These are phyloP conservation scores for Zootermopsis nevadensis DNA, from an alignment of 2,888 invertebrate species.

Conservation along the genomic window DNA sequence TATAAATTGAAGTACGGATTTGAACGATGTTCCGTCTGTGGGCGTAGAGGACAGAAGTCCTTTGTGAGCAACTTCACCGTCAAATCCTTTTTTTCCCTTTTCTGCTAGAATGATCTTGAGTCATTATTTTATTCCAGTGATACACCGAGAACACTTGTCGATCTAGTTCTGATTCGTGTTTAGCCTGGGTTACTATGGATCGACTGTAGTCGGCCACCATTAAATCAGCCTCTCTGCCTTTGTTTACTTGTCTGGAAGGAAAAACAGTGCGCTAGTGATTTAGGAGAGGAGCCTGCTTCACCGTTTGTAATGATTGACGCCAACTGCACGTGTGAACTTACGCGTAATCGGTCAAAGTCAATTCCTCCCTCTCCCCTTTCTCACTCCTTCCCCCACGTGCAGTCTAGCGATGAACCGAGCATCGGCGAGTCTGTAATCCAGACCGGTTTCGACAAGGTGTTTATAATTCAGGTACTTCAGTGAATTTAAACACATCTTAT, in stretches of 20 bases:
- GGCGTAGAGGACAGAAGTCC: background rate
- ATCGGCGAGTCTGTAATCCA: background rate
- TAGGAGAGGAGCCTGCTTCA: background rate
- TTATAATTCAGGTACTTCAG: no score
- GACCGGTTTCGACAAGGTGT: background rate
- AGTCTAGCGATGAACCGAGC: background rate
- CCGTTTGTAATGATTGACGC: slow-evolving; percentile 31
- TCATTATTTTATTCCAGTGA: background rate
- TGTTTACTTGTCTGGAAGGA: slow-evolving; percentile 38
- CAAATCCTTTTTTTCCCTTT: background rate
- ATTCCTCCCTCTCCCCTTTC: slow-evolving; percentile 22
- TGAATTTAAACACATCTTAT: no score
- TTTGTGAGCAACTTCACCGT: background rate
- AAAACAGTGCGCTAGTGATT: background rate
- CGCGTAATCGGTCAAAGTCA: slow-evolving; percentile 37
- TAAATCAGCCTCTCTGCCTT: slow-evolving; percentile 13
- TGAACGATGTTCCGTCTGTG: background rate
- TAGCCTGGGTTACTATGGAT: slow-evolving; percentile 21
- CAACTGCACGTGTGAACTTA: slow-evolving; percentile 28
- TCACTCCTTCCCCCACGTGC: background rate
- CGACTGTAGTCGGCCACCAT: slow-evolving; percentile 11
- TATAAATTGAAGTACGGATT: background rate
- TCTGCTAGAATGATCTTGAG: background rate
- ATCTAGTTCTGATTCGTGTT: slow-evolving; percentile 10
- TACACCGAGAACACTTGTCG: slow-evolving; percentile 5